Evolutionary conservation across 1,140 invertebrate genomes (phyloP).

Genomic region (Gyrodactylus bullatarudis): DNA sequence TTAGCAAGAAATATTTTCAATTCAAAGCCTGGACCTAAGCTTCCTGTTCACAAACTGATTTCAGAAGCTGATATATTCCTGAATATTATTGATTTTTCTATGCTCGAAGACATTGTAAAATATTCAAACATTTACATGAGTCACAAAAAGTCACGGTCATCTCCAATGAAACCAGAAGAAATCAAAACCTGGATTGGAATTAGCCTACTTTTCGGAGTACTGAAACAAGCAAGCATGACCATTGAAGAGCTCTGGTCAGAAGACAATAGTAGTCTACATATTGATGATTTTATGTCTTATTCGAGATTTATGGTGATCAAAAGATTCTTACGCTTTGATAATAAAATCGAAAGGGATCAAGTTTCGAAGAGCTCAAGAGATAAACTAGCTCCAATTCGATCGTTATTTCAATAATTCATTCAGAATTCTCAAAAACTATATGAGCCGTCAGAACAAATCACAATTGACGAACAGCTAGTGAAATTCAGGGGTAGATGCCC

Average conservation of each 20-base stretch:
- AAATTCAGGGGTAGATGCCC: constrained; percentile 11
- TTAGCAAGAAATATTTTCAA: background rate
- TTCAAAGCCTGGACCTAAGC: background rate
- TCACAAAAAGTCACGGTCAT: background rate
- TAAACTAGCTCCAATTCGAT: background rate
- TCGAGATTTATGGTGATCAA: background rate
- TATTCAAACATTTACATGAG: background rate
- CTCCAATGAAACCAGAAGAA: background rate
- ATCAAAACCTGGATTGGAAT: background rate
- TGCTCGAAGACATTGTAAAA: background rate
- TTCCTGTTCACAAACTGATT: background rate
- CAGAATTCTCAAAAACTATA: constrained; percentile 8
- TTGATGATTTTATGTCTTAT: background rate
- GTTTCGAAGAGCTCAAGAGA: background rate
- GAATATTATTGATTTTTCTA: background rate
- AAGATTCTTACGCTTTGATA: background rate
- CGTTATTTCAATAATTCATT: background rate
- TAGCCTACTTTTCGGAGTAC: background rate
- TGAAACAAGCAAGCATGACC: background rate
- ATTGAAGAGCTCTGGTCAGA: background rate
- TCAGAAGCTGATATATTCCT: background rate
- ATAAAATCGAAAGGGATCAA: background rate
- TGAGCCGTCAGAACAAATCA: constrained; percentile 9
- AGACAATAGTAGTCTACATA: background rate
- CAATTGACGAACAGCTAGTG: constrained; percentile 13